Evolutionary conservation across 2,888 invertebrate genomes (phyloP).

Genomic region (Sarcophaga variegata): DNA sequence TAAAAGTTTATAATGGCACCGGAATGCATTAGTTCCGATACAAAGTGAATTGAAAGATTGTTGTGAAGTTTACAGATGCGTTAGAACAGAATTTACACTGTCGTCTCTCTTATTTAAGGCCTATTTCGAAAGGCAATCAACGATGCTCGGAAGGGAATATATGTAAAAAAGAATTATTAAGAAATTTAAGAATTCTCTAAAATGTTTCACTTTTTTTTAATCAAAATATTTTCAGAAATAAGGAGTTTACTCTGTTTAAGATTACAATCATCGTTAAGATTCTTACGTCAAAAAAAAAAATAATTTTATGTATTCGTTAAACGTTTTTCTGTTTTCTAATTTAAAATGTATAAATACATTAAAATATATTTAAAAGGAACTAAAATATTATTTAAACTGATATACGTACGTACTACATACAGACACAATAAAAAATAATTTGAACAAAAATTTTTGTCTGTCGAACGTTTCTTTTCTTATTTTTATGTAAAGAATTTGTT

Average conservation of each 20-base stretch:
- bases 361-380: slow-evolving; percentile 34
- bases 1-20: no score
- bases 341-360: slow-evolving; percentile 62
- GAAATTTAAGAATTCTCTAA: no score
- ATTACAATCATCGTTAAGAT: slow-evolving; percentile 43
- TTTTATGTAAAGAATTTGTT: slow-evolving; percentile 33
- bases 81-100: no score
- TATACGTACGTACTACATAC: neutral
- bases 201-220: no score
- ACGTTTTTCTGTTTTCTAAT: slow-evolving; percentile 54
- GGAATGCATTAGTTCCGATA: no score
- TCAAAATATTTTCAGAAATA: neutral
- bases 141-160: no score
- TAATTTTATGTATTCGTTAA: slow-evolving; percentile 36
- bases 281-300: neutral
- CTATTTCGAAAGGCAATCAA: no score
- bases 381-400: neutral
- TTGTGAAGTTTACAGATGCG: no score
- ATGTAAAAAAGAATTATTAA: no score
- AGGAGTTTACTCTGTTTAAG: slow-evolving; percentile 24
- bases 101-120: no score
- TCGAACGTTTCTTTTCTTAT: slow-evolving; percentile 10
- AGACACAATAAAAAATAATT: slow-evolving; percentile 2
- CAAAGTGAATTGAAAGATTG: no score
- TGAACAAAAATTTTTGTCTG: slow-evolving; percentile 39